Evolutionary conservation across 2,113 vertebrate genomes (phyloP), one percentile per base, ranked within the genome.

Genomic region (Dipodomys merriami): DNA sequence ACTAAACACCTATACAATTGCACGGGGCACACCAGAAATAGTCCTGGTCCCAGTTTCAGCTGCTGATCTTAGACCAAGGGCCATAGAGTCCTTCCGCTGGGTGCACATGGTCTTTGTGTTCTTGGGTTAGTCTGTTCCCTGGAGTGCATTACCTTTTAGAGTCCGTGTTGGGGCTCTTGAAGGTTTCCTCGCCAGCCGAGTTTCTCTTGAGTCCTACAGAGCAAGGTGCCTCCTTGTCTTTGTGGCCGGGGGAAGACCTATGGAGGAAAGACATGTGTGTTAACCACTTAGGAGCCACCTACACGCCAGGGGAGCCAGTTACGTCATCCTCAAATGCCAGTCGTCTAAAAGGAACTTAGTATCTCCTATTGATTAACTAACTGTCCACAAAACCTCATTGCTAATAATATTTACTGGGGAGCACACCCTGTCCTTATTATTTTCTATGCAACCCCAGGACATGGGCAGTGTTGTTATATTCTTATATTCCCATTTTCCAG

Each of bases 141-240:
- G 46, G 5, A 33, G 25, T 29, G 72, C 74, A 29, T 86, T 95
- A 96, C 96, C 96, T 96, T 86, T 91, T 84, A 57, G 57, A 64
- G 3, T 92, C 93, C 46, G n/a, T 27, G 65, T 15, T 49, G 10
- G 19, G 9, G 65, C 10, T 65, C 80, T 87, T 74, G 62, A 65
- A 71, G 33, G 7, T 62, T 78, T 71, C 79, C 35, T 96, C 94
- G 25, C 30, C 44, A 83, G 65, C 74, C 33, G 76, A 16, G 27
- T 93, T 78, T 81, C 73, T 89, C 49, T 90, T 68, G 73, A 72
- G 64, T 30, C 95, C 94, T 86, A 71, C 68, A 72, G 83, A n/a
- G 39, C 35, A 53, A 10, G 72, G 10, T 5, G 0, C 62, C 22
- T 85, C 77, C 57, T 91, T 86, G 57, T 94, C 83, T 84, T 53